Percentiles rank a stretch among this genome's conserved stretches.
phyloP scores from a whole-genome alignment of 2,888 invertebrate species.

The Laspeyria flexula region DNA sequence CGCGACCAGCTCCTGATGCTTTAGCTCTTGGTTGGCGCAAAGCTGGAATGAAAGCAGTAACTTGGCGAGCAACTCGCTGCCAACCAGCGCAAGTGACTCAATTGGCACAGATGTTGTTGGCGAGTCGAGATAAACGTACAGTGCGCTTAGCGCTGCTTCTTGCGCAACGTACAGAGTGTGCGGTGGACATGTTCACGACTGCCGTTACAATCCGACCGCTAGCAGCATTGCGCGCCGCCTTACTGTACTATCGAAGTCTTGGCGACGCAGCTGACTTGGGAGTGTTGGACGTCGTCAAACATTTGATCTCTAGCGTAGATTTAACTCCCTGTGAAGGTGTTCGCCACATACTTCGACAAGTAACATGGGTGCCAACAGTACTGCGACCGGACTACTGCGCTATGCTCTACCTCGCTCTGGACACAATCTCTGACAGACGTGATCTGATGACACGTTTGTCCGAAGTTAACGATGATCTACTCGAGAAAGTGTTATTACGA shows the following conservation, averaged over 20 bases:
- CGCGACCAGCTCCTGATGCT: slow-evolving; percentile 52
- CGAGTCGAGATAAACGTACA: slow-evolving; percentile 47
- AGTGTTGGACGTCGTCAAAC: slow-evolving; percentile 60
- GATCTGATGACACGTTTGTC: slow-evolving; percentile 48
- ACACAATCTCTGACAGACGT: slow-evolving; percentile 30
- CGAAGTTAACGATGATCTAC: slow-evolving; percentile 39
- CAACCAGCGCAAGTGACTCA: slow-evolving; percentile 39
- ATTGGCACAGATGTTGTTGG: slow-evolving; percentile 43
- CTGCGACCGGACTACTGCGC: slow-evolving; percentile 57
- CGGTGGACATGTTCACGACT: slow-evolving; percentile 35
- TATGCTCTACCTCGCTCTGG: slow-evolving; percentile 45
- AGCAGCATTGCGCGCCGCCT: slow-evolving; percentile 50
- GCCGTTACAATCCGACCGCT: slow-evolving; percentile 50
- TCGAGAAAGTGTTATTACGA: slow-evolving; percentile 37
- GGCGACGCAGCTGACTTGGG: slow-evolving; percentile 36
- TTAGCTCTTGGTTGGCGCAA: slow-evolving; percentile 49
- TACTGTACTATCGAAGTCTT: slow-evolving; percentile 41
- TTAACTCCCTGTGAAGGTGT: slow-evolving; percentile 25
- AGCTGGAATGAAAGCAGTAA: slow-evolving; percentile 60
- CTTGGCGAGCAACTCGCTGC: slow-evolving; percentile 53
- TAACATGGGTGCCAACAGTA: slow-evolving; percentile 41
- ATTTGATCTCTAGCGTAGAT: slow-evolving; percentile 46
- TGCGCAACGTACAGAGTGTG: slow-evolving; percentile 43
- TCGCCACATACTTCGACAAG: slow-evolving; percentile 19
- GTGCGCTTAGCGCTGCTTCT: slow-evolving; percentile 52